Evolutionary conservation across 1,140 invertebrate species (phyloP).

Genomic region (Hycleus phaleratus): DNA sequence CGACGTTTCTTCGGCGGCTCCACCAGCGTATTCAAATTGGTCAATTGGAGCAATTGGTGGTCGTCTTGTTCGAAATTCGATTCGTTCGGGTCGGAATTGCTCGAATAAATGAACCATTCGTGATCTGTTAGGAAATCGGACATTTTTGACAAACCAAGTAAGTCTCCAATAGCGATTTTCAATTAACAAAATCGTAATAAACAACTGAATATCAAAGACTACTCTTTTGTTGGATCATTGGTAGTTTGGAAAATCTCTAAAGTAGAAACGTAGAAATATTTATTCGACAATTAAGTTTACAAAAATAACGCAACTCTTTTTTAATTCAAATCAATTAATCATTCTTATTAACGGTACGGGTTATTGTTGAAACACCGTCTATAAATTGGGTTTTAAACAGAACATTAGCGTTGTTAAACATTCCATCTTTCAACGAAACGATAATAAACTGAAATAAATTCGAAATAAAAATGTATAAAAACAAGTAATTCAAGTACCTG

Average conservation of each 20-base stretch:
- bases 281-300: too few relatives aligned
- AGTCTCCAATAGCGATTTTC: too few relatives aligned
- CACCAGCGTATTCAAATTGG: slow-evolving; percentile 14
- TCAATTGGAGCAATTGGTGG: slow-evolving; percentile 25
- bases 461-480: slow-evolving; percentile 5
- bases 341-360: slow-evolving; percentile 49
- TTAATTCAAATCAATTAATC: too few relatives aligned
- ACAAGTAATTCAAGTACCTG: slow-evolving; percentile 52
- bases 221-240: too few relatives aligned
- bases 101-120: slow-evolving; percentile 55
- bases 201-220: too few relatives aligned
- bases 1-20: slow-evolving; percentile 41
- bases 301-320: too few relatives aligned
- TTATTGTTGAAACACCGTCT: slow-evolving; percentile 89
- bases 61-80: slow-evolving; percentile 43
- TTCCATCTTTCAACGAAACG: slow-evolving; percentile 97
- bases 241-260: too few relatives aligned
- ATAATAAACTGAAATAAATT: slow-evolving; percentile 81
- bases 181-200: too few relatives aligned
- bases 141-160: slow-evolving; percentile 1
- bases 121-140: slow-evolving; percentile 45
- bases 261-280: too few relatives aligned
- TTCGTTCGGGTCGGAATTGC: slow-evolving; percentile 63
- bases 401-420: slow-evolving; percentile 99
- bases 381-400: slow-evolving; percentile 92